Base-by-base conservation (phyloP, 2,888 invertebrate species). In the Augochlorella aurata region DNA sequence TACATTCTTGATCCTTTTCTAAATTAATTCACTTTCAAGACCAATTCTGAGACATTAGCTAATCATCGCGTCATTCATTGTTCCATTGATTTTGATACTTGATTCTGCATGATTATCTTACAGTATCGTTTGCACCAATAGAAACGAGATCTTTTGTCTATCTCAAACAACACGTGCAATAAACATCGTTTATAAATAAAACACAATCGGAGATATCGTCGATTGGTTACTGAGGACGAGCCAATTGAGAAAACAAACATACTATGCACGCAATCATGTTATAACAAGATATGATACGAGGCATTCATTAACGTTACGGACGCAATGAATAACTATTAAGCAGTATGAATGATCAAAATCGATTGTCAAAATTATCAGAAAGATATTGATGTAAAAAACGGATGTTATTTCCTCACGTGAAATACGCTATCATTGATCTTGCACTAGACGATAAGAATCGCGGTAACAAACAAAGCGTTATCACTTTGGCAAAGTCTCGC, bases 201-300 rank as follows among this genome's bases (percentile, higher is more conserved):
- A 63, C 38, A 38, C 10, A 4, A 38, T 9, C 18, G 18, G 3
- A 63, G 63, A 24, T 63, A 63, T 63, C 18, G 18, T 29, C 18
- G 38, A 18, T 10, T 38, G 63, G 16, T n/a, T 8, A 63, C 18
- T 18, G 38, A 63, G 10, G 16, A 38, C 38, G 38, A n/a, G 0
- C 18, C 18, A 63, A 63, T 63, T 63, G 18, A 18, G n/a, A 12
- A 44, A 65, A 65, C 65, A 65, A 65, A 2, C 18, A 63, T 12
- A 5, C 0, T 44, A 44, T n/a, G 44, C 52, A 52, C 21, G 47
- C 45, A 21, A 71, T 71, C 14, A 24, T 71, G 70, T 16, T 24
- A 24, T 61, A 71, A 58, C 71, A 61, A n/a, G 65, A 65, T 44
- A 12, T 65, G 65, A 65, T 65, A n/a, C 58, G 58, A 58, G 24